Evolutionary conservation across 2,797 vertebrate species (phyloP).

Genomic region (Syndactyla subalaris): DNA sequence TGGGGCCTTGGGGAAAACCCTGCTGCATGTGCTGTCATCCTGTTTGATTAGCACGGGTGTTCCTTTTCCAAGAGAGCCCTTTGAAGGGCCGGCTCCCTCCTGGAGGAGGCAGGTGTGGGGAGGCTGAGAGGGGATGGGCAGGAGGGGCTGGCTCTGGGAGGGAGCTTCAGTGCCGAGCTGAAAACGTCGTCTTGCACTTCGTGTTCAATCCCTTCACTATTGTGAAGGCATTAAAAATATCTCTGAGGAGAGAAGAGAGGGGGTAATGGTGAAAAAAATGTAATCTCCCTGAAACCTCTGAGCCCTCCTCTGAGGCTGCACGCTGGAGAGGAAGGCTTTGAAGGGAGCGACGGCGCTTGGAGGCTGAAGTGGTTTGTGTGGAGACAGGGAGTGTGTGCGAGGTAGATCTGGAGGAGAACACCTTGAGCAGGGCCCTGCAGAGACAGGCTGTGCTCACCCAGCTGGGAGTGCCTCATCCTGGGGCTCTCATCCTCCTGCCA

Average conservation of each 20-base stretch:
- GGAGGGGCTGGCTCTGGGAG: not conserved
- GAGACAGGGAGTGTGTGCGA: not conserved
- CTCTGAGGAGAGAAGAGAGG: not conserved
- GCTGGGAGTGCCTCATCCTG: not conserved
- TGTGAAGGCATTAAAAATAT: conserved; percentile 18
- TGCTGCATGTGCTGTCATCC: conserved; percentile 11
- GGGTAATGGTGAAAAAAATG: not conserved
- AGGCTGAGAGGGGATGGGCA: conserved; percentile 29
- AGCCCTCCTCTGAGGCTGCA: not conserved
- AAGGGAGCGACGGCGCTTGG: not conserved
- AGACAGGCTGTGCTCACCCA: not conserved
- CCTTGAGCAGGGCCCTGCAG: not conserved
- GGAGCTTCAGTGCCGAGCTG: not conserved
- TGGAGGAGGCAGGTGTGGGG: conserved; percentile 21
- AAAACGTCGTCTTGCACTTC: not conserved
- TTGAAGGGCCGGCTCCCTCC: not conserved
- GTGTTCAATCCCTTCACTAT: conserved; percentile 47
- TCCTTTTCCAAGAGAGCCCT: not conserved
- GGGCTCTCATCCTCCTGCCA: not conserved
- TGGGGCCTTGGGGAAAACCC: conserved; percentile 22
- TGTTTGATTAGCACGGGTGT: conserved; percentile 6
- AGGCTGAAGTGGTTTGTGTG: conserved; percentile 23
- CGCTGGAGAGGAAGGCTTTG: conserved; percentile 18
- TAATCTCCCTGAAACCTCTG: conserved; percentile 43
- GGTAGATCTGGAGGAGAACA: not conserved